Percentiles rank a stretch among this genome's conserved stretches.
phyloP scores from a whole-genome alignment of 2,888 invertebrate genomes.

The Heteromyza rotundicornis region DNA sequence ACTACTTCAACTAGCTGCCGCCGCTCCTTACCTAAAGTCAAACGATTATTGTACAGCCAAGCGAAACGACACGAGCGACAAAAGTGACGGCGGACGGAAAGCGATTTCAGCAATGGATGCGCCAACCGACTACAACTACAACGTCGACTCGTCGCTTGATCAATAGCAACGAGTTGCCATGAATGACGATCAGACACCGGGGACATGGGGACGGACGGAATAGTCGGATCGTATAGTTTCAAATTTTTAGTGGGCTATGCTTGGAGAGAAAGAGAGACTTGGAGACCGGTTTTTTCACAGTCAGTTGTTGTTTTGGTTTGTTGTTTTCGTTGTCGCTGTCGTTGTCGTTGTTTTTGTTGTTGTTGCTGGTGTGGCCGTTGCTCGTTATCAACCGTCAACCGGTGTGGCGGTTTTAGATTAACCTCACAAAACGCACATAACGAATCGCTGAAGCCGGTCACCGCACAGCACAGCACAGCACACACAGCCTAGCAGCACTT shows the following conservation, averaged over 20 bases:
- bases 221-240: too few species aligned
- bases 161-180: slow-evolving; percentile 4
- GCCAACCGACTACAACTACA: too few species aligned
- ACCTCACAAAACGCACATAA: not conserved
- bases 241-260: not conserved
- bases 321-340: slow-evolving; percentile 5
- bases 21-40: not conserved
- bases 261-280: slow-evolving; percentile 13
- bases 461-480: not conserved
- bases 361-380: not conserved
- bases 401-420: not conserved
- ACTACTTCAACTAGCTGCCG: not conserved
- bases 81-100: not conserved
- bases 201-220: not conserved
- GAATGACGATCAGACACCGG: not conserved
- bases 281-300: slow-evolving; percentile 13
- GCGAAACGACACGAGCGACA: slow-evolving; percentile 15
- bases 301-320: slow-evolving; percentile 6
- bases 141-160: slow-evolving; percentile 9
- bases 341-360: slow-evolving; percentile 5
- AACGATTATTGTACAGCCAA: slow-evolving; percentile 5
- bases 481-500: too few species aligned
- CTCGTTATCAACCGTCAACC: not conserved
- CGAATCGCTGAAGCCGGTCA: slow-evolving; percentile 3
- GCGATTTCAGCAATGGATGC: too few species aligned